Conservation (phyloP, 2,113 vertebrate genomes). For the Odontesthes bonariensis region DNA sequence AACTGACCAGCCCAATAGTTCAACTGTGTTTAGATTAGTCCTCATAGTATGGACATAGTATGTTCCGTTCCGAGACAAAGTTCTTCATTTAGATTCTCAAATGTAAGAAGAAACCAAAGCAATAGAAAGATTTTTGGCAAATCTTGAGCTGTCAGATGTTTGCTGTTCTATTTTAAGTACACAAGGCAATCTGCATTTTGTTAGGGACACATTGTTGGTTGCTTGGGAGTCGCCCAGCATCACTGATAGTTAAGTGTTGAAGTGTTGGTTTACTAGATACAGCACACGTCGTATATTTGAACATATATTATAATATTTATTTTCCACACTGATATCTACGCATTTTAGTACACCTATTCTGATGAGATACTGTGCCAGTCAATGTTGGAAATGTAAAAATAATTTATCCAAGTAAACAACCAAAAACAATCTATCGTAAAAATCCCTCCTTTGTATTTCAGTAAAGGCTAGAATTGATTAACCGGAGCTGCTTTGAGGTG, state of each 20-base stretch:
- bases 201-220: conserved; percentile 23
- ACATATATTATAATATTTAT: not conserved
- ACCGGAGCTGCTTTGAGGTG: no score
- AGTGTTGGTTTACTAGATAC: not conserved
- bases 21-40: conserved; percentile 14
- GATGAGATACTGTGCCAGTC: no score
- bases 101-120: conserved; percentile 30
- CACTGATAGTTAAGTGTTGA: not conserved
- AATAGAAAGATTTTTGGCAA: conserved; percentile 15
- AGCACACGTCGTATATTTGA: not conserved
- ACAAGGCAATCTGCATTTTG: conserved; percentile 33
- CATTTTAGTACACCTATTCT: not conserved
- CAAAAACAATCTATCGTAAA: not conserved
- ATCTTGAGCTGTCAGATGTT: conserved; percentile 52
- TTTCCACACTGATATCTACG: not conserved
- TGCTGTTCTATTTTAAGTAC: conserved; percentile 47
- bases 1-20: conserved; percentile 24
- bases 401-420: not conserved
- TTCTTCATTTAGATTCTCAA: not conserved
- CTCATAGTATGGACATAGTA: not conserved
- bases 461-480: no score
- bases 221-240: conserved; percentile 10
- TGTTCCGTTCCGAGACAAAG: not conserved
- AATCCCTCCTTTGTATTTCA: no score
- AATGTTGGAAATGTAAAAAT: no score